phyloP scores from a whole-genome alignment of 1,140 invertebrate genomes.

The Cherax destructor region DNA sequence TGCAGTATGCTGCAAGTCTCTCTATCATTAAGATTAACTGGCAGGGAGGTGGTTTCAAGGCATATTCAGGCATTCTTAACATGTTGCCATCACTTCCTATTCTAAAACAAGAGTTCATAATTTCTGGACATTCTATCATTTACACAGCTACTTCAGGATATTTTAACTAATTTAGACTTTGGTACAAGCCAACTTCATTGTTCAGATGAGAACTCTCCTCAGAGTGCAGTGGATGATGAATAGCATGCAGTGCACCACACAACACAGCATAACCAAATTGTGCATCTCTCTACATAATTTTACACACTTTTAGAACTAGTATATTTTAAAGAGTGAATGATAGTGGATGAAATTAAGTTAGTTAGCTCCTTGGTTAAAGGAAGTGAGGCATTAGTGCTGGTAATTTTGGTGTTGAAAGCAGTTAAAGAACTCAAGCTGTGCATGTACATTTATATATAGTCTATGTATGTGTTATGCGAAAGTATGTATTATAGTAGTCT shows the following conservation, averaged over 20 bases:
- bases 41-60: background rate
- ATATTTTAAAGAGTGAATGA: background rate
- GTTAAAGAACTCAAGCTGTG: background rate
- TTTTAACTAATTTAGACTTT: background rate
- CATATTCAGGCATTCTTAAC: background rate
- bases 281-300: background rate
- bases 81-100: background rate
- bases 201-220: background rate
- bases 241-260: constrained; percentile 22
- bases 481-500: no score
- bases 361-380: background rate
- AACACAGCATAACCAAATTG: constrained; percentile 15
- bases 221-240: background rate
- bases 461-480: no score
- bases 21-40: background rate
- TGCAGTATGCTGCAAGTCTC: background rate
- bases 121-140: background rate
- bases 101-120: constrained; percentile 2
- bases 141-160: background rate
- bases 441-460: background rate
- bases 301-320: background rate
- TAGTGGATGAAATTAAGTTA: background rate
- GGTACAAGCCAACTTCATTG: background rate
- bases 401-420: background rate
- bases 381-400: background rate